Base-by-base conservation (phyloP, 2,797 vertebrate genomes). In the Tolypeutes matacus region DNA sequence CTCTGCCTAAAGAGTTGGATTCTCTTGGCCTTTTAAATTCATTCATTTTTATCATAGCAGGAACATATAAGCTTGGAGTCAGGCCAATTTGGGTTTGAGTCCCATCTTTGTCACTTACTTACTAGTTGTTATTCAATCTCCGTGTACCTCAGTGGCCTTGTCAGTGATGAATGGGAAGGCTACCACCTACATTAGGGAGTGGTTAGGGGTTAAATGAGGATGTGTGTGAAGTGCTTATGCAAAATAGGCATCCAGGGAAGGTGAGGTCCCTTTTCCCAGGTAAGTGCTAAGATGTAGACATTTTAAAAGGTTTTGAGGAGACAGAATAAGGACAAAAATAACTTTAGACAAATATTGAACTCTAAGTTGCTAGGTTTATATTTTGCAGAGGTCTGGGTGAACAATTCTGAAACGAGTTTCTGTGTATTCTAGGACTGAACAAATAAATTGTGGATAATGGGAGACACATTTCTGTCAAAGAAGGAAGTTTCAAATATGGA, bases 11-110 rank as follows among this genome's bases (percentile, higher is more conserved):
- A 25, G 34, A 76, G 27, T 2, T 65, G 31, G 67, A 8, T 29
- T 49, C 18, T 29, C n/a, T 0, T 12, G 73, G 69, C 58, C 46
- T 65, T 2, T 3, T 2, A 75, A 34, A 27, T 0, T 0, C 39
- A 20, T 7, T 62, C 25, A 67, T 14, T 75, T 81, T 51, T n/a
- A 53, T 13, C 13, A 4, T 0, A 17, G 23, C 5, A 58, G 31
- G 84, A 80, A 49, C 29, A 51, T 42, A n/a, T 14, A 36, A 82
- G 49, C 27, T 34, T 10, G 14, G 62, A 51, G 65, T 53, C 39
- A 17, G 20, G 27, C 10, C 9, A 75, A 31, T 39, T 0, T 11
- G 67, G 49, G 77, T 64, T 31, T 67, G 73, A 46, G 49, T 42
- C 39, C 18, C 31, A 60, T 34, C 49, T 62, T 17, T 75, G 42